These are phyloP conservation scores for Brevimyrus niger DNA, from an alignment of 2,113 vertebrate species.

Conservation along the genomic window DNA sequence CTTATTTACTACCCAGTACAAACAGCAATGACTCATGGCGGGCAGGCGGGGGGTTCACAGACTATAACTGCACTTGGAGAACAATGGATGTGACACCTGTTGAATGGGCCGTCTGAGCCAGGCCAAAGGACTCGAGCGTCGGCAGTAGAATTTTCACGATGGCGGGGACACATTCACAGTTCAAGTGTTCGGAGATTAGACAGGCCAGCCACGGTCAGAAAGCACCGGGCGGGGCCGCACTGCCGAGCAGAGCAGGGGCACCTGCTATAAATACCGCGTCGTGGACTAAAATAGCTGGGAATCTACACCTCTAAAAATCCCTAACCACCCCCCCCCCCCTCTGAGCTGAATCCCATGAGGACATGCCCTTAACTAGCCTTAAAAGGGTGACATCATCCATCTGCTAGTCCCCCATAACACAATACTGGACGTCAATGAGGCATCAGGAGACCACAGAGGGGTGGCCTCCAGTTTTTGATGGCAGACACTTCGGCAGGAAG, in stretches of 20 bases:
- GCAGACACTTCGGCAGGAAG: not conserved
- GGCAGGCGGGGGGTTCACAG: not conserved
- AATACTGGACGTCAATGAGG: not conserved
- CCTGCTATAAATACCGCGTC: constrained; percentile 27
- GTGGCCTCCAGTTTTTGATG: not conserved
- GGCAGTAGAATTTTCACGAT: not conserved
- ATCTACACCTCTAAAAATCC: constrained; percentile 10
- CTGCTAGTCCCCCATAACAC: not conserved
- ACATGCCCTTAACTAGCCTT: not conserved
- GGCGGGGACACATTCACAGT: not conserved
- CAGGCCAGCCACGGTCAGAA: not conserved
- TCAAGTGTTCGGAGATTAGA: not conserved
- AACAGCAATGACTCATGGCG: not conserved
- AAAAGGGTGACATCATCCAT: not conserved
- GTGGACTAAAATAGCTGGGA: constrained; percentile 25
- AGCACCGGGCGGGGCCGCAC: not conserved
- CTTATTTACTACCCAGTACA: not conserved
- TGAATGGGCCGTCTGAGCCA: not conserved
- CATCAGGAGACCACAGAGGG: not conserved
- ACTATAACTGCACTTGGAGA: not conserved
- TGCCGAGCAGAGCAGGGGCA: not conserved
- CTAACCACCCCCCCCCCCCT: not conserved
- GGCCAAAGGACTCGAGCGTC: not conserved
- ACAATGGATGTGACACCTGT: not conserved
- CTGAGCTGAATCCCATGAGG: not conserved